A percentile compares a stretch with the other conserved stretches of the same genome.
Conservation (phyloP, 2,888 invertebrate species). For the Ctena decussata region DNA sequence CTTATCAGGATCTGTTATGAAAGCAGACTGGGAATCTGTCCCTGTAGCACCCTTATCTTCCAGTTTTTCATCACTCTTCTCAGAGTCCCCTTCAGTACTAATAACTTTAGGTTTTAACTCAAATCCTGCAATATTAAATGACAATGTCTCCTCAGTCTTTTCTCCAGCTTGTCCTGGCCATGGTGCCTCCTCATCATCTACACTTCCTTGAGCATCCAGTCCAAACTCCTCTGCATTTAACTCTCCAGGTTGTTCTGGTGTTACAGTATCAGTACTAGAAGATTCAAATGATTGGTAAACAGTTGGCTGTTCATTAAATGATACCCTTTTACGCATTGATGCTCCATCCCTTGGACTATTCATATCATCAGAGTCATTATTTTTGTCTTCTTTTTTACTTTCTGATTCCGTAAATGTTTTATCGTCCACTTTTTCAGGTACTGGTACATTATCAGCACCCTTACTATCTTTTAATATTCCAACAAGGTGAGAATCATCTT, state of each 20-base stretch:
- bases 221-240: conserved; percentile 52
- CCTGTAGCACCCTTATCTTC: not conserved
- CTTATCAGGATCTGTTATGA: conserved; percentile 51
- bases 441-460: conserved; percentile 35
- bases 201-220: conserved; percentile 48
- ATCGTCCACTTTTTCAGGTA: conserved; percentile 51
- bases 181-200: conserved; percentile 32
- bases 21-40: conserved; percentile 26
- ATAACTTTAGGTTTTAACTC: conserved; percentile 58
- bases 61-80: not conserved
- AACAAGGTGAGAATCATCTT: conserved; percentile 42
- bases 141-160: conserved; percentile 40
- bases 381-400: not conserved
- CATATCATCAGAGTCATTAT: conserved; percentile 24
- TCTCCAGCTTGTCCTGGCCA: conserved; percentile 23
- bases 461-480: conserved; percentile 63
- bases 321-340: conserved; percentile 64
- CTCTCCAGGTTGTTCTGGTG: conserved; percentile 60
- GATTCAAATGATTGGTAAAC: conserved; percentile 64
- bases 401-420: not conserved
- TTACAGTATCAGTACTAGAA: conserved; percentile 70
- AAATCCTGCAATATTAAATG: conserved; percentile 62
- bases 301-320: conserved; percentile 73
- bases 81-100: not conserved
- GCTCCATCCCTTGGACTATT: conserved; percentile 1